These are phyloP conservation scores for Morphnarchus princeps DNA, from an alignment of 2,113 vertebrate species.

Conservation along the genomic window DNA sequence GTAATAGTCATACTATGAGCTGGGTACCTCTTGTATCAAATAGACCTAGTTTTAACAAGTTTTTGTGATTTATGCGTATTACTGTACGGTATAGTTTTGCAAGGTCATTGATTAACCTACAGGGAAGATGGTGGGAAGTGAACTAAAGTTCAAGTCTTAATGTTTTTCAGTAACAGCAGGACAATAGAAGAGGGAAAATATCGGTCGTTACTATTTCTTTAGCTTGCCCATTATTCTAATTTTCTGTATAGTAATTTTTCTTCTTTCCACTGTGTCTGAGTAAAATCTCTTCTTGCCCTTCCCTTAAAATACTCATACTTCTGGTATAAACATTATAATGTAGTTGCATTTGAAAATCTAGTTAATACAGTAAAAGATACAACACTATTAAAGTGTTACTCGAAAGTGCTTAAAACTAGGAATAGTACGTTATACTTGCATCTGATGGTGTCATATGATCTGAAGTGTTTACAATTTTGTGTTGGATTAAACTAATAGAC, in stretches of 20 bases:
- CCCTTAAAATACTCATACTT: not conserved
- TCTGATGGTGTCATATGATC: not conserved
- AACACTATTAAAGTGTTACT: not conserved
- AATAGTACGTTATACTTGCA: not conserved
- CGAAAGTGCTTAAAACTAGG: not conserved
- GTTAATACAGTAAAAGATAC: not conserved
- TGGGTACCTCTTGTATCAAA: not conserved
- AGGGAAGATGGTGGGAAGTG: not conserved
- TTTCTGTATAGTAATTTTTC: not conserved
- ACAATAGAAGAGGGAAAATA: not conserved
- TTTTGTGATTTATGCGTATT: not conserved
- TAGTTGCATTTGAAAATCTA: not conserved
- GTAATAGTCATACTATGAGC: not conserved
- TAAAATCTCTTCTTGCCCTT: not conserved
- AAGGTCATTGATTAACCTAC: not conserved
- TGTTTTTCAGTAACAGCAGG: not conserved
- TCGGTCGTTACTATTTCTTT: not conserved
- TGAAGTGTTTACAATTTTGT: not conserved
- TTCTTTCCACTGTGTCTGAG: not conserved
- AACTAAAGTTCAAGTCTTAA: not conserved
- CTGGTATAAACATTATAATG: not conserved
- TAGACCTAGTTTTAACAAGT: not conserved
- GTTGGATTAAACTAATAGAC: constrained; percentile 14
- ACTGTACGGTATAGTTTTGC: not conserved
- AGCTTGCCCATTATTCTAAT: not conserved